Conservation (phyloP, 2,888 invertebrate species). For the Cetonia aurata region DNA sequence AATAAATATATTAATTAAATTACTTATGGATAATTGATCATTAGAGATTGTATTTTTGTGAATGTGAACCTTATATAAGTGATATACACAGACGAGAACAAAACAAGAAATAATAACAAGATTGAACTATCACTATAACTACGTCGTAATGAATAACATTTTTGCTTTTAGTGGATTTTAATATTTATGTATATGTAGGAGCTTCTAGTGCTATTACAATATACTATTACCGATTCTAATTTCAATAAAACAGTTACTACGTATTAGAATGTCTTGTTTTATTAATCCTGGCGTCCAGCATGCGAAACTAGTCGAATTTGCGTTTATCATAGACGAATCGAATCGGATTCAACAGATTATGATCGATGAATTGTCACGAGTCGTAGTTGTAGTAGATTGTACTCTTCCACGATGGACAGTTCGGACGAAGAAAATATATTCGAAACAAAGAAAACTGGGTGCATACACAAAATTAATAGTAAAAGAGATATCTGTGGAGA, state of each 20-base stretch:
- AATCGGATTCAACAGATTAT: no score
- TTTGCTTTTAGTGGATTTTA: conserved; percentile 63
- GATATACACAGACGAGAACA: conserved; percentile 49
- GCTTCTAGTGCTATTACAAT: conserved; percentile 62
- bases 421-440: no score
- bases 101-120: conserved; percentile 1
- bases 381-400: no score
- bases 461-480: no score
- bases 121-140: no score
- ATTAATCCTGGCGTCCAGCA: no score
- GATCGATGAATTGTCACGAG: no score
- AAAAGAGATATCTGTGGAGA: no score
- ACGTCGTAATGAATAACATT: conserved; percentile 41
- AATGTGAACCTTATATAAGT: conserved; percentile 60
- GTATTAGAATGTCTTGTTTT: conserved; percentile 32
- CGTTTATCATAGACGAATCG: no score
- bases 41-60: conserved; percentile 62
- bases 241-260: conserved; percentile 58
- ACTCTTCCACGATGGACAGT: no score
- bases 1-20: conserved; percentile 20
- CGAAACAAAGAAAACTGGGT: no score
- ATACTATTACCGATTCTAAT: conserved; percentile 57
- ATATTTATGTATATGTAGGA: conserved; percentile 60
- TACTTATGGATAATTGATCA: conserved; percentile 23
- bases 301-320: no score